A percentile compares a stretch with the other conserved stretches of the same genome.
Evolutionary conservation across 2,797 vertebrate species (phyloP).

Genomic region (Anas georgica): DNA sequence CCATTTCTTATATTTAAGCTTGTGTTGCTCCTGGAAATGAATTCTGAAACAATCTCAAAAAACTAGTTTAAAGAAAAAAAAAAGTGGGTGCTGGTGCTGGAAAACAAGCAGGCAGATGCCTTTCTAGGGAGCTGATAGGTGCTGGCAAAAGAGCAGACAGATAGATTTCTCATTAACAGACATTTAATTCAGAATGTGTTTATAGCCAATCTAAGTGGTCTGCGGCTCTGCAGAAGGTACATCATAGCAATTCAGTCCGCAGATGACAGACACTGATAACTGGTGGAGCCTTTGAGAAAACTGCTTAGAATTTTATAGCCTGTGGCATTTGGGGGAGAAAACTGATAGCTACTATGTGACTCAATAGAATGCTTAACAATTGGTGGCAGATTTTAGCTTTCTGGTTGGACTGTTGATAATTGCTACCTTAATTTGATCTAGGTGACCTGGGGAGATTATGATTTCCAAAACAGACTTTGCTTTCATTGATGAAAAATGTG

Average conservation of each 20-base stretch:
- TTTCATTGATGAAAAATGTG: constrained; percentile 70
- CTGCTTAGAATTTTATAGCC: constrained; percentile 53
- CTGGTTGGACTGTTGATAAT: constrained; percentile 57
- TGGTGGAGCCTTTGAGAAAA: constrained; percentile 59
- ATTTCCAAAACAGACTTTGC: constrained; percentile 51
- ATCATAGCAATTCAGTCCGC: constrained; percentile 40
- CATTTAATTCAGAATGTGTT: constrained; percentile 45
- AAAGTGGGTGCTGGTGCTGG: background rate
- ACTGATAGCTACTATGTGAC: constrained; percentile 47
- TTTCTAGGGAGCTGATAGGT: constrained; percentile 6
- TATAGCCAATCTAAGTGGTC: background rate
- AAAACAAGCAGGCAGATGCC: background rate
- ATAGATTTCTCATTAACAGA: constrained; percentile 52
- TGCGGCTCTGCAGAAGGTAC: constrained; percentile 48
- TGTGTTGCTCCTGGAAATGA: background rate
- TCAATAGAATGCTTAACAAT: constrained; percentile 51
- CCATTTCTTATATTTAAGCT: background rate
- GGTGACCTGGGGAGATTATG: constrained; percentile 67
- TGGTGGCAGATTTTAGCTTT: constrained; percentile 61
- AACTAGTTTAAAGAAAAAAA: background rate
- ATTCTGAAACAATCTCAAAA: background rate
- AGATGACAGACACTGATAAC: constrained; percentile 63
- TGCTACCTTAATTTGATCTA: constrained; percentile 63
- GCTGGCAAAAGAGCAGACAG: background rate
- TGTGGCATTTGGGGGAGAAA: constrained; percentile 43